A percentile compares a stretch with the other conserved stretches of the same genome.
These are phyloP conservation scores for Schizaphis graminum DNA, from an alignment of 2,888 invertebrate genomes.

Conservation along the genomic window DNA sequence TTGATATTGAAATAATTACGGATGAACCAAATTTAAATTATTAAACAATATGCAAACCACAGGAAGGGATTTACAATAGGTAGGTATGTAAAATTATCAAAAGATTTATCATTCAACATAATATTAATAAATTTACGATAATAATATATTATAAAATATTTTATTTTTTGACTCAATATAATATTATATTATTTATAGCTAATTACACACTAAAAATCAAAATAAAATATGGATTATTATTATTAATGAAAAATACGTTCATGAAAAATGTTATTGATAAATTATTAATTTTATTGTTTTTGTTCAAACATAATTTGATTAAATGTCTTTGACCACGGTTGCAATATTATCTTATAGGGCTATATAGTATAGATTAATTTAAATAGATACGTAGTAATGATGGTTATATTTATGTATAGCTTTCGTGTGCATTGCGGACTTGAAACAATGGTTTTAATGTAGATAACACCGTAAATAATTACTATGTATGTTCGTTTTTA, in stretches of 20 bases:
- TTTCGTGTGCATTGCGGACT: background rate
- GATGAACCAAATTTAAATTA: too few species aligned
- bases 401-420: background rate
- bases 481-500: background rate
- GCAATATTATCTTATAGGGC: background rate
- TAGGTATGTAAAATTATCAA: too few species aligned
- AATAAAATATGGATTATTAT: background rate
- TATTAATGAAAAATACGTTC: background rate
- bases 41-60: background rate
- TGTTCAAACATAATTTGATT: background rate
- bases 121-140: too few species aligned
- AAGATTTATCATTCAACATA: too few species aligned
- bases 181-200: too few species aligned
- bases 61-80: too few species aligned
- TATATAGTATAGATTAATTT: background rate
- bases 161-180: background rate
- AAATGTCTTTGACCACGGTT: background rate
- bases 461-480: background rate
- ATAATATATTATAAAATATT: background rate
- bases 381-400: background rate
- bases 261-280: background rate
- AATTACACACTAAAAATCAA: background rate
- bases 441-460: background rate
- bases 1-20: too few species aligned
- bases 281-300: background rate